Base-by-base conservation (phyloP, 2,888 invertebrate genomes). In the Ephialtes manifestator region DNA sequence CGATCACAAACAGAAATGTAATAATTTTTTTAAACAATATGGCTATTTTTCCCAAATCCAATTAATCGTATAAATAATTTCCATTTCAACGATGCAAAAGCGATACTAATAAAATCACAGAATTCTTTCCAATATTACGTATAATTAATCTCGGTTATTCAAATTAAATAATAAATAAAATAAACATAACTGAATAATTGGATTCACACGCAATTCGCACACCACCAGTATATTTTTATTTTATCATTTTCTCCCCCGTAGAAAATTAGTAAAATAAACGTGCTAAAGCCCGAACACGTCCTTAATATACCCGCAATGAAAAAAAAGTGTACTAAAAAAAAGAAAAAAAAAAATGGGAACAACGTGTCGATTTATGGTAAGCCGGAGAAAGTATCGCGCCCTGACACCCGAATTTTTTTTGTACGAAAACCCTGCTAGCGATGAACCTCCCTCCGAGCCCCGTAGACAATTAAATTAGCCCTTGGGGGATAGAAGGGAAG, bases 401-500 rank as follows among this genome's bases (percentile, higher is more conserved):
- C 67, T 46, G 4, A 46, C 11, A 18, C 20, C 46, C 46, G 46
- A 67, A 46, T 46, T 20, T 20, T 20, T 28, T 65, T 18, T 65
- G 20, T 43, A 24, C 46, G 46, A 28, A 46, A 28, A 15, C 48
- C 60, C 18, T 31, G 35, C 5, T 5, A 15, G 51, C 18, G 31
- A n/a, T 65, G 76, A 39, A 65, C 51, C 31, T 31, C 39, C 28
- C 53, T 13, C n/a, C 53, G 31, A 79, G 24, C 71, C 28, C 51
- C 51, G 48, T 70, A 60, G 79, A 85, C 85, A 85, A 85, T 85
- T 85, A 83, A 83, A 83, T 83, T 83, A 83, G 75, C 65, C 75
- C 85, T 75, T 58, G 35, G 83, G 83, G 82, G 71, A 75, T 79
- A 83, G 71, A 65, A n/a, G 10, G 35, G 60, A 28, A 28, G 53